Percentiles rank a stretch among this genome's conserved stretches.
phyloP scores from a whole-genome alignment of 2,888 invertebrate genomes.

The Leucoptera coffeella region DNA sequence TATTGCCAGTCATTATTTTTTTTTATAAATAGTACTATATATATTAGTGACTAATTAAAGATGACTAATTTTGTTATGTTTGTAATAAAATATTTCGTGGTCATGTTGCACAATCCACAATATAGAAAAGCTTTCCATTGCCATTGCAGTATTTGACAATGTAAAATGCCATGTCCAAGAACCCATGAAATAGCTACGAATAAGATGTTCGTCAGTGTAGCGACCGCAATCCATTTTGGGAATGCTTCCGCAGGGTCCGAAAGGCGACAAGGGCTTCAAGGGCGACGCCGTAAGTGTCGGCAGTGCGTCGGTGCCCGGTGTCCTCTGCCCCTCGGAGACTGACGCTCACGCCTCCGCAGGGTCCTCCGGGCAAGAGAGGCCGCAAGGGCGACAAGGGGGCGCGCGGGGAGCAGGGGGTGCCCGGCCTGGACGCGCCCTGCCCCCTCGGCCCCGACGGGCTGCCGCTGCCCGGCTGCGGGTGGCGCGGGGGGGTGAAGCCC shows the following conservation, averaged over 20 bases:
- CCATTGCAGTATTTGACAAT: no score
- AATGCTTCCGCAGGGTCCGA: conserved; percentile 69
- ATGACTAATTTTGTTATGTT: no score
- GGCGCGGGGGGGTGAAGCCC: conserved; percentile 61
- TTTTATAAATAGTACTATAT: neutral
- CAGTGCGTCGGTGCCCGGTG: conserved; percentile 3
- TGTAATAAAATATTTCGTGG: no score
- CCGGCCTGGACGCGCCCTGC: conserved; percentile 97
- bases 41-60: no score
- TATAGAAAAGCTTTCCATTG: no score
- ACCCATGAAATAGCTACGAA: no score
- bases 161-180: no score
- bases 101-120: no score
- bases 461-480: conserved; percentile 93
- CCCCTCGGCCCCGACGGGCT: conserved; percentile 93
- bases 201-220: no score
- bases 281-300: conserved; percentile 70
- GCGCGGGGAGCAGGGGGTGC: conserved; percentile 94
- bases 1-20: neutral
- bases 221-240: no score
- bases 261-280: conserved; percentile 84
- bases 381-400: conserved; percentile 88
- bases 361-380: conserved; percentile 83
- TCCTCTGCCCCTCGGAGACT: no score
- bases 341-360: no score